A percentile compares a stretch with the other conserved stretches of the same genome.
Evolutionary conservation across 1,140 invertebrate genomes (phyloP).

Genomic region (Hycleus phaleratus): DNA sequence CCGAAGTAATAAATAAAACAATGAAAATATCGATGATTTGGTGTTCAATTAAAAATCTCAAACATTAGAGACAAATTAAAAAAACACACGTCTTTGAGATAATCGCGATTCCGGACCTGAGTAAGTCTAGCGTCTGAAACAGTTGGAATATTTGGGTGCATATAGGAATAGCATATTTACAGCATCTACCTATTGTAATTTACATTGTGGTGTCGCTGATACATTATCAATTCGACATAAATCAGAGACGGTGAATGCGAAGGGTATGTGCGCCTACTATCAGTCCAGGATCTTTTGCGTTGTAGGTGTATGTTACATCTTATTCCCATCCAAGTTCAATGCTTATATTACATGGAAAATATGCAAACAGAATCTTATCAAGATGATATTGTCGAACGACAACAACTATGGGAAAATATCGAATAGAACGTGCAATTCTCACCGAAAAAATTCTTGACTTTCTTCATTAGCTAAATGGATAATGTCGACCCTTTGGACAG

Average conservation of each 20-base stretch:
- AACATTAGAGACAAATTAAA: background rate
- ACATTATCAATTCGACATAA: constrained; percentile 29
- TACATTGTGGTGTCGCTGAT: constrained; percentile 33
- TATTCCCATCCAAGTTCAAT: constrained; percentile 1
- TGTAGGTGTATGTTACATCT: constrained; percentile 24
- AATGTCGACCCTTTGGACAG: background rate
- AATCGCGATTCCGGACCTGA: constrained; percentile 8
- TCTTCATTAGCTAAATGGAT: background rate
- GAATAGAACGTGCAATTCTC: no score
- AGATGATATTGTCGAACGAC: no score
- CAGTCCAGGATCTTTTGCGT: constrained; percentile 17
- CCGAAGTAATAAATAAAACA: no score
- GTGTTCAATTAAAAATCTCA: no score
- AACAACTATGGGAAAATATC: no score
- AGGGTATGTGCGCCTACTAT: constrained; percentile 21
- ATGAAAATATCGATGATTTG: no score
- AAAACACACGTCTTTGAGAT: background rate
- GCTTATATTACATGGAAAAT: no score
- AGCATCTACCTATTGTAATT: constrained; percentile 28
- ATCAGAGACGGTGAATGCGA: constrained; percentile 23
- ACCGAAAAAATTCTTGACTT: background rate
- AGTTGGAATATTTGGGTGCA: constrained; percentile 25
- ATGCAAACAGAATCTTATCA: no score
- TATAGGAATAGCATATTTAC: constrained; percentile 29
- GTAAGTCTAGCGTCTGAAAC: constrained; percentile 1